Base-by-base conservation (phyloP, 2,113 vertebrate species). In the Mobula hypostoma region DNA sequence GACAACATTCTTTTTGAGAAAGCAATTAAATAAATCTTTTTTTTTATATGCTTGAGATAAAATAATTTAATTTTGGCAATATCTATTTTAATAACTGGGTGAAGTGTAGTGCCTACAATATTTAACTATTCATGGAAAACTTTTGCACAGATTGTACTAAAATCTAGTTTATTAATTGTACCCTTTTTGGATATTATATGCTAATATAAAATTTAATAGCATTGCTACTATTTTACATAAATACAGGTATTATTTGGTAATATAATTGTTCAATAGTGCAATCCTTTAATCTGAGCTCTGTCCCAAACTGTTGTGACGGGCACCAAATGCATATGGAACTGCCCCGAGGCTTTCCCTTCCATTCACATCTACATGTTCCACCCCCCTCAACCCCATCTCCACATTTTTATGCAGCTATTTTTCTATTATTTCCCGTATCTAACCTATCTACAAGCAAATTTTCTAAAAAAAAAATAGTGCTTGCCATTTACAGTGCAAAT, bases 71-170 rank as follows among this genome's bases (percentile, higher is more conserved):
- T 83, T 83, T 32, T 8, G 58, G 61, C 40, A 27, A 56, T 48
- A 85, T 85, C 21, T 63, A 88, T 88, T 88, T 88, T 88, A 88
- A 88, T 88, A 88, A 88, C 83, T 56, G 61, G 83, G 56, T 88
- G 29, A 88, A 6, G 58, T 56, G 1, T 88, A 63, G 83, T 88
- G 58, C 56, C 58, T 88, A 63, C 29, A 88, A 12, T 88, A 88
- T 88, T 61, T 88, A 88, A 63, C 58, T 88, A 63, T n/a, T n/a
- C n/a, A 87, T 61, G 56, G 83, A 88, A 88, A 5, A 63, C 11
- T 87, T 88, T 88, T 88, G 24, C 83, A 88, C 83, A 87, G 4
- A 7, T n/a, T 87, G 56, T 63, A 63, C 83, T 88, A 63, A 88
- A 29, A 88, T 87, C 83, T 63, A 87, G 83, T 87, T 48, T 87